These are phyloP conservation scores for Oryctolagus cuniculus DNA, from an alignment of 2,113 vertebrate genomes.

Conservation along the genomic window DNA sequence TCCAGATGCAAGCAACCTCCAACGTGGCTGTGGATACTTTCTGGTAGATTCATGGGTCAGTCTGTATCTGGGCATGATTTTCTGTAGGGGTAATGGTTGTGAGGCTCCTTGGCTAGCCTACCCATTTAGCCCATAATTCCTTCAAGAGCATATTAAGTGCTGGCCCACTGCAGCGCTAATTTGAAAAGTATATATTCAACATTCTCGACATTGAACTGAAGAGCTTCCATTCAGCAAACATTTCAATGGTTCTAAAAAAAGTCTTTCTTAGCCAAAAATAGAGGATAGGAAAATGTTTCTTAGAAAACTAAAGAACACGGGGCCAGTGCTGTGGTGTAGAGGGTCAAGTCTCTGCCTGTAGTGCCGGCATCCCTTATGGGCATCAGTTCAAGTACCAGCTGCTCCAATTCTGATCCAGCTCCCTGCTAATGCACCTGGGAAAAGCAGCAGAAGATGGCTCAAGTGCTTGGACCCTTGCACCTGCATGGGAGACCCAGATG, in stretches of 20 bases:
- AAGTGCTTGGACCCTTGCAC: too few species aligned
- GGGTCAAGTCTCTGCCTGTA: too few species aligned
- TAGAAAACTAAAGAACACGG: not conserved
- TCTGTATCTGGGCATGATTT: not conserved
- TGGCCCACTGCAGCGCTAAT: not conserved
- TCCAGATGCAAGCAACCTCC: not conserved
- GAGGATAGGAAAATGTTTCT: not conserved
- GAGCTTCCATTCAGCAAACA: not conserved
- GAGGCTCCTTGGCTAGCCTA: not conserved
- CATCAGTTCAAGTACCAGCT: too few species aligned
- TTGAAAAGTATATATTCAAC: not conserved
- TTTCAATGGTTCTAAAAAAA: not conserved
- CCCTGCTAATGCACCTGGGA: too few species aligned
- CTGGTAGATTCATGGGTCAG: not conserved
- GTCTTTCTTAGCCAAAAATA: not conserved
- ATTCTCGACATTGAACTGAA: not conserved
- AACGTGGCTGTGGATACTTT: not conserved
- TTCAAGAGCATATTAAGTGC: not conserved
- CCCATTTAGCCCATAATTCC: not conserved
- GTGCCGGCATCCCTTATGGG: too few species aligned
- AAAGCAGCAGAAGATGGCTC: too few species aligned
- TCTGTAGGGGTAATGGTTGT: not conserved
- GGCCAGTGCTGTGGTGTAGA: too few species aligned
- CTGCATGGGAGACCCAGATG: too few species aligned
- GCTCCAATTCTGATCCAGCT: too few species aligned